Conservation (phyloP, 2,888 invertebrate species). For the Salticus scenicus region DNA sequence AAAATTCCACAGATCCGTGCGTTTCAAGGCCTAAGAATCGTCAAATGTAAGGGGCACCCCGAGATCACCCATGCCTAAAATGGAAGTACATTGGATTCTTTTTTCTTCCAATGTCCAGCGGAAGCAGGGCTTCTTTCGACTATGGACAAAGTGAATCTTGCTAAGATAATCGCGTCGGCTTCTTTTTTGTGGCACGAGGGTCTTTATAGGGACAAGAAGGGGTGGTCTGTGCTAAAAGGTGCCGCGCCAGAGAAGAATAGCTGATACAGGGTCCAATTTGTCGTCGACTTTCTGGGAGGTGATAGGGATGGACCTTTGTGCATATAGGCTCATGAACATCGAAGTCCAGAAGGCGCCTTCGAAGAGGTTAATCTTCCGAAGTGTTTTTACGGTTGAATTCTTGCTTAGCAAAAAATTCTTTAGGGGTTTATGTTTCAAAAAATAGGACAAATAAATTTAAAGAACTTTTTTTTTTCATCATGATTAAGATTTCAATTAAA, state of each 20-base stretch:
- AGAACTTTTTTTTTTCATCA: too few relatives aligned
- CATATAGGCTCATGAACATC: too few relatives aligned
- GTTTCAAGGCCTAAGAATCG: neutral
- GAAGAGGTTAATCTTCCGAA: too few relatives aligned
- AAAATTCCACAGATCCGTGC: neutral
- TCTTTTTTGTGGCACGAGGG: neutral
- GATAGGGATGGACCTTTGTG: neutral
- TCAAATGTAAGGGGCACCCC: neutral
- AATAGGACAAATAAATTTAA: too few relatives aligned
- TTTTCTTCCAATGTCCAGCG: neutral
- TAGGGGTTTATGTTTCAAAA: too few relatives aligned
- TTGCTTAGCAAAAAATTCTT: too few relatives aligned
- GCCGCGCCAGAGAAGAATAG: neutral
- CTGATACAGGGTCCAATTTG: neutral
- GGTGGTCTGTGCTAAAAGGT: neutral
- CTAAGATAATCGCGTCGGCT: constrained; percentile 3
- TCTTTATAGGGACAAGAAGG: neutral
- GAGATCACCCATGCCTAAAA: constrained; percentile 1
- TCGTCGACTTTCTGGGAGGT: neutral
- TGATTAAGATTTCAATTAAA: too few relatives aligned
- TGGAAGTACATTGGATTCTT: neutral
- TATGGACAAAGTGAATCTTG: neutral
- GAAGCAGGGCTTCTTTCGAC: neutral
- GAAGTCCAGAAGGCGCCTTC: too few relatives aligned
- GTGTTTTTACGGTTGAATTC: too few relatives aligned